Evolutionary conservation across 2,113 vertebrate species (phyloP).

Genomic region (Otolemur garnettii): DNA sequence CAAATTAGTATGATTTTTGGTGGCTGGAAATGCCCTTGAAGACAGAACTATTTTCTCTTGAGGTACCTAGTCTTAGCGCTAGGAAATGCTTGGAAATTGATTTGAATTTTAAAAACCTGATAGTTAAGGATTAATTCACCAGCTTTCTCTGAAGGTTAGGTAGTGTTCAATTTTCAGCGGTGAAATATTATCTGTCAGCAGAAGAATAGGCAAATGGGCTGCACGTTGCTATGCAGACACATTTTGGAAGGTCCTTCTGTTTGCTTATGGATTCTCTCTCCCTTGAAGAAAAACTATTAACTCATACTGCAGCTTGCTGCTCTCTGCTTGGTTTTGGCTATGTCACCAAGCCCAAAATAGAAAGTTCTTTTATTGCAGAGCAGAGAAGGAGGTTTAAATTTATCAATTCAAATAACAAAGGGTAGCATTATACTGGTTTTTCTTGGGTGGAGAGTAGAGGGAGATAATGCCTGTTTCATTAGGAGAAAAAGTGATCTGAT

Average conservation of each 20-base stretch:
- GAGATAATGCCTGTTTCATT: slow-evolving; percentile 67
- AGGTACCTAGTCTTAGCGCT: not conserved
- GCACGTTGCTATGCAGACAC: slow-evolving; percentile 45
- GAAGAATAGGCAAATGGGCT: slow-evolving; percentile 37
- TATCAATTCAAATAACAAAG: slow-evolving; percentile 81
- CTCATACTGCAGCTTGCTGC: slow-evolving; percentile 65
- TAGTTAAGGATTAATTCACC: slow-evolving; percentile 15
- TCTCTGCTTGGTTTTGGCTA: slow-evolving; percentile 72
- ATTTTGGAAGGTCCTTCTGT: slow-evolving; percentile 58
- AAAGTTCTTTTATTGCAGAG: slow-evolving; percentile 78
- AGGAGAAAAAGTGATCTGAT: slow-evolving; percentile 59
- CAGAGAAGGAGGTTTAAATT: slow-evolving; percentile 77
- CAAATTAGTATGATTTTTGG: slow-evolving; percentile 23
- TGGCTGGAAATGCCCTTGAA: not conserved
- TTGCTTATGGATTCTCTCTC: slow-evolving; percentile 47
- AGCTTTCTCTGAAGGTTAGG: slow-evolving; percentile 28
- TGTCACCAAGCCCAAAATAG: slow-evolving; percentile 78
- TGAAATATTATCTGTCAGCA: slow-evolving; percentile 51
- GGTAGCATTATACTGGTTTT: slow-evolving; percentile 67
- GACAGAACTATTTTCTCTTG: not conserved
- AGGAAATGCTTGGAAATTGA: not conserved
- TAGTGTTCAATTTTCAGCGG: slow-evolving; percentile 22
- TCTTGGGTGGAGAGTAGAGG: not conserved
- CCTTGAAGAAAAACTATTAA: slow-evolving; percentile 74
- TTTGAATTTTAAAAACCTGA: slow-evolving; percentile 44